phyloP scores from a whole-genome alignment of 2,113 vertebrate species.

The Cyphomyrus plagiostoma region DNA sequence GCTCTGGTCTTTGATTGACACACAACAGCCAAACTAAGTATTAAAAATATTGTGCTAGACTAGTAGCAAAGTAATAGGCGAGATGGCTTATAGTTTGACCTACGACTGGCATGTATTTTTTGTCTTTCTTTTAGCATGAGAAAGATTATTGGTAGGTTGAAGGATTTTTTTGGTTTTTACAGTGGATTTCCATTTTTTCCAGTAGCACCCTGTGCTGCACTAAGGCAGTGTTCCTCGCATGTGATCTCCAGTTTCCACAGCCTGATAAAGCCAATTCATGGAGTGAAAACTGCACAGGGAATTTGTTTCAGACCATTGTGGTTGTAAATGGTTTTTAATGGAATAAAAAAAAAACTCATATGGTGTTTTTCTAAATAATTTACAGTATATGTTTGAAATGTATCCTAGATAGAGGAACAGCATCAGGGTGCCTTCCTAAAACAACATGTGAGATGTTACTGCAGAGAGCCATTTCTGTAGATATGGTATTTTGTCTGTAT shows the following conservation, averaged over 20 bases:
- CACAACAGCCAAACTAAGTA: background rate
- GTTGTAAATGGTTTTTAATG: background rate
- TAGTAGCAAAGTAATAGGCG: background rate
- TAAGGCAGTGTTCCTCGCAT: background rate
- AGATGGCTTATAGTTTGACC: background rate
- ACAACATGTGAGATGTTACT: background rate
- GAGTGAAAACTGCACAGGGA: background rate
- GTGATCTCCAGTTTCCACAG: background rate
- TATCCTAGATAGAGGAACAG: slow-evolving; percentile 16
- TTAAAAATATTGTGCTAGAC: background rate
- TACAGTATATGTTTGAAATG: slow-evolving; percentile 31
- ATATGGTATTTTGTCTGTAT: slow-evolving; percentile 19
- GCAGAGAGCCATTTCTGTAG: background rate
- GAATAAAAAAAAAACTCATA: background rate
- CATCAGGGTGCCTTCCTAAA: background rate
- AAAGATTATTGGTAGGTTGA: background rate
- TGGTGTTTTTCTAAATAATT: slow-evolving; percentile 31
- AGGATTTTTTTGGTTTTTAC: background rate
- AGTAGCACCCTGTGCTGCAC: background rate
- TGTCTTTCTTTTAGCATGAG: background rate
- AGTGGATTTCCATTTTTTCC: background rate
- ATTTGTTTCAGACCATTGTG: background rate
- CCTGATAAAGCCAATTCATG: background rate
- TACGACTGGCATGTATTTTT: background rate
- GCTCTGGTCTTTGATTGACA: background rate